Evolutionary conservation across 1,140 invertebrate species (phyloP), one percentile per base, ranked within the genome.

Genomic region (Calosoma granatense): DNA sequence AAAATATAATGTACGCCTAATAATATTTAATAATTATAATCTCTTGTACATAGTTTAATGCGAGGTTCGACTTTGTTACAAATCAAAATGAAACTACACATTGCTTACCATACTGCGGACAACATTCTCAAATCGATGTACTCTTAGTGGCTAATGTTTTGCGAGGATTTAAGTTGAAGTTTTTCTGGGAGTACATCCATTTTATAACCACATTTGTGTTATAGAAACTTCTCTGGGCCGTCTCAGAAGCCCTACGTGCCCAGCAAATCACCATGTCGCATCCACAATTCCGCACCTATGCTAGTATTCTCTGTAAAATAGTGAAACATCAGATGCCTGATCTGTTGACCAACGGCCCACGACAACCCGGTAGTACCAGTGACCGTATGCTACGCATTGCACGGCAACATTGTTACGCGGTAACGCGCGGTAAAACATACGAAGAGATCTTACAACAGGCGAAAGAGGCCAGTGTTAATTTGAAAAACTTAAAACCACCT

Each of bases 151-250:
- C n/a, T n/a, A n/a, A n/a, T n/a, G n/a, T n/a, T n/a, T n/a, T n/a
- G n/a, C n/a, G 6, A 36, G 26, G n/a, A 9, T 36, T 6, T 36
- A 36, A 36, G n/a, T 36, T 36, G 26, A 36, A 9, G 26, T 9
- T 9, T 36, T 36, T 36, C 26, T 36, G n/a, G n/a, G n/a, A n/a
- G n/a, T n/a, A n/a, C n/a, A n/a, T n/a, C n/a, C n/a, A n/a, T n/a
- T n/a, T n/a, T n/a, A n/a, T n/a, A n/a, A n/a, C 26, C 26, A 36
- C n/a, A 36, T 36, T 36, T 36, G n/a, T n/a, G n/a, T n/a, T 71
- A 52, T 63, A 85, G 83, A 87, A 87, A 76, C 70, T 86, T 53
- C 66, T 84, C 12, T 86, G 82, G 83, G 83, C 83, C 0, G 81
- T 86, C 36, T 78, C 81, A 1, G 79, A 83, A 64, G 81, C 83